Base-by-base conservation (phyloP, 2,113 vertebrate species). In the Leptobrachium leishanense region DNA sequence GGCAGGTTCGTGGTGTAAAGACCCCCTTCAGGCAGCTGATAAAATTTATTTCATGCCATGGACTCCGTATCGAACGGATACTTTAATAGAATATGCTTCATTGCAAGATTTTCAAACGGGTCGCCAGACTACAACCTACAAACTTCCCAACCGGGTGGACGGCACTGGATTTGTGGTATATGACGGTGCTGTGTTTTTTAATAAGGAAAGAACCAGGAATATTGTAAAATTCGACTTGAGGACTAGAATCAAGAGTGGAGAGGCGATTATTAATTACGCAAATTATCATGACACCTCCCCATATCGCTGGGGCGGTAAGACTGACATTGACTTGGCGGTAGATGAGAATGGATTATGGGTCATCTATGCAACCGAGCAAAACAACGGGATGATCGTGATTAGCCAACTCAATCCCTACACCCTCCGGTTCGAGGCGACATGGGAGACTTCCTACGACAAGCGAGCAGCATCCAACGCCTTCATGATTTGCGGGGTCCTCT, bases 21-120 rank as follows among this genome's bases (percentile, higher is more conserved):
- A 99, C 87, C 97, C 98, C 69, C 95, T 99, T 69, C 98, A 99
- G 90, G 96, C 98, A 44, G 97, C 94, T 81, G 98, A 99, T 93
- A 99, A 99, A 94, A 97, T 98, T 88, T 99, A 98, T 92, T 98
- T 98, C 89, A 99, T 99, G 97, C 97, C 98, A 74, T 99, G 98
- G 98, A 99, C 97, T 85, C 97, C 98, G 0, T 99, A 99, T 77
- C 95, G 98, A 86, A 99, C 98, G 1, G 98, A 99, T 88, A 99
- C 96, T 54, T 91, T 99, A 80, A 98, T 98, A 85, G 98, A 99
- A 84, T 99, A 95, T 62, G 95, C 96, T 74, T 98, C 98, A 43
- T 88, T 99, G 77, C 96, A 97, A 74, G 98, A 99, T 87, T 98
- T 98, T 88, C 95, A 98, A 86, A 98, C 92, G 0, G 94, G 96